These are phyloP conservation scores for Petrocephalus schoutedeni DNA, from an alignment of 2,797 vertebrate genomes.

Conservation along the genomic window DNA sequence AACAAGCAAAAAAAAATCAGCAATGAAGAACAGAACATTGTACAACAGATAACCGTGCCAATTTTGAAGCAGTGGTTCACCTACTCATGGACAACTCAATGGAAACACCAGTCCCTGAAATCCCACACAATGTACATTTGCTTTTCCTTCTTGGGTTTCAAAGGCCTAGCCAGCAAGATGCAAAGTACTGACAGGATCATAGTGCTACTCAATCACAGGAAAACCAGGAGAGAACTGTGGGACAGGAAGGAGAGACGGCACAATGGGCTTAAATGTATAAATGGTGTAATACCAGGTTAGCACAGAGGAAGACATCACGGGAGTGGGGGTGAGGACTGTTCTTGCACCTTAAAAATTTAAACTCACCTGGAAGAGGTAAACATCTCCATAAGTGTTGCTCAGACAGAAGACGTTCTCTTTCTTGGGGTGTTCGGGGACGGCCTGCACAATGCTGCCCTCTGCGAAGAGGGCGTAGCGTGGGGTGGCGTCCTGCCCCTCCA, in stretches of 20 bases:
- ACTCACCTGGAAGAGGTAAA: slow-evolving; percentile 85
- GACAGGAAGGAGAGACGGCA: not conserved
- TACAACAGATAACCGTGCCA: not conserved
- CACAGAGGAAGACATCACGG: not conserved
- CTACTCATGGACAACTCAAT: not conserved
- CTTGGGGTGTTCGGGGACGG: slow-evolving; percentile 84
- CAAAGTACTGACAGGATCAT: not conserved
- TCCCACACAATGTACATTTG: not conserved
- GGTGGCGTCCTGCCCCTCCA: slow-evolving; percentile 61
- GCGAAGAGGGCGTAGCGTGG: slow-evolving; percentile 74
- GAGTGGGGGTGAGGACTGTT: not conserved
- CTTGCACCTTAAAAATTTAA: slow-evolving; percentile 35
- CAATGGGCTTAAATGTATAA: not conserved
- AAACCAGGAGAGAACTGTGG: not conserved
- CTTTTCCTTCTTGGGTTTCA: not conserved
- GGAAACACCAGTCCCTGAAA: not conserved
- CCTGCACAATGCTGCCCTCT: slow-evolving; percentile 85
- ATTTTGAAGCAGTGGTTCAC: not conserved
- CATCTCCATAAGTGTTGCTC: slow-evolving; percentile 84
- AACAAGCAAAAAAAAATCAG: not conserved
- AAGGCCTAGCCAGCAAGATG: not conserved
- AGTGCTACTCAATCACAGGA: not conserved
- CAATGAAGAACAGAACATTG: not conserved
- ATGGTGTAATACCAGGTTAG: not conserved
- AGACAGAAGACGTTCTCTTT: slow-evolving; percentile 91